A percentile compares a stretch with the other conserved stretches of the same genome.
Conservation (phyloP, 1,140 invertebrate genomes). For the Vanessa tameamea region DNA sequence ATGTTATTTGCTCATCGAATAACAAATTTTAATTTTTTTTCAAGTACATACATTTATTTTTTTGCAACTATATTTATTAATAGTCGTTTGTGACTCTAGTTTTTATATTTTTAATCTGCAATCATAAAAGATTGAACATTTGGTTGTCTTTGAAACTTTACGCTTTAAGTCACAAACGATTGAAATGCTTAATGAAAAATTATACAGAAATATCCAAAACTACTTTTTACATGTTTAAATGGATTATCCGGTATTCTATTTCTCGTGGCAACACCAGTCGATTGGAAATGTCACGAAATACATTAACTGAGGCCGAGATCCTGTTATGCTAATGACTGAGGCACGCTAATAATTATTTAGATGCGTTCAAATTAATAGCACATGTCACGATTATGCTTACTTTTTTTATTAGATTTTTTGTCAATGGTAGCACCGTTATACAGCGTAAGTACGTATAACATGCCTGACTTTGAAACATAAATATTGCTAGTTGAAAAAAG, state of each 20-base stretch:
- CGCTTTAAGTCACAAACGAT: too few species aligned
- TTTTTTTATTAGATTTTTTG: background rate
- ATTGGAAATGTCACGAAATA: conserved; percentile 27
- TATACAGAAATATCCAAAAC: background rate
- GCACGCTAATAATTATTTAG: conserved; percentile 8
- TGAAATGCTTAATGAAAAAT: background rate
- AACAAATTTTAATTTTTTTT: background rate
- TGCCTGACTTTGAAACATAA: too few species aligned
- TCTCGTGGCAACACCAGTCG: conserved; percentile 17
- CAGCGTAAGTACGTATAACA: too few species aligned
- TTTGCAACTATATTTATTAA: too few species aligned
- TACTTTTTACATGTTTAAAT: background rate
- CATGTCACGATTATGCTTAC: conserved; percentile 3
- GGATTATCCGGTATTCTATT: conserved; percentile 14
- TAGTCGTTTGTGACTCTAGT: too few species aligned
- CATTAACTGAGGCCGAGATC: conserved; percentile 18
- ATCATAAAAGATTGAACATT: too few species aligned
- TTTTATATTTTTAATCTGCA: too few species aligned
- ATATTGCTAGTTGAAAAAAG: too few species aligned
- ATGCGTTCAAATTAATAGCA: conserved; percentile 11
- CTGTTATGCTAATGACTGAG: conserved; percentile 29
- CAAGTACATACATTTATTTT: too few species aligned
- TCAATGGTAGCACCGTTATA: background rate
- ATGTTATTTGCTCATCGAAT: background rate
- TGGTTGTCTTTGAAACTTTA: too few species aligned